Evolutionary conservation across 2,888 invertebrate species (phyloP), one percentile per base, ranked within the genome.

Genomic region (Troides oblongomaculatus): DNA sequence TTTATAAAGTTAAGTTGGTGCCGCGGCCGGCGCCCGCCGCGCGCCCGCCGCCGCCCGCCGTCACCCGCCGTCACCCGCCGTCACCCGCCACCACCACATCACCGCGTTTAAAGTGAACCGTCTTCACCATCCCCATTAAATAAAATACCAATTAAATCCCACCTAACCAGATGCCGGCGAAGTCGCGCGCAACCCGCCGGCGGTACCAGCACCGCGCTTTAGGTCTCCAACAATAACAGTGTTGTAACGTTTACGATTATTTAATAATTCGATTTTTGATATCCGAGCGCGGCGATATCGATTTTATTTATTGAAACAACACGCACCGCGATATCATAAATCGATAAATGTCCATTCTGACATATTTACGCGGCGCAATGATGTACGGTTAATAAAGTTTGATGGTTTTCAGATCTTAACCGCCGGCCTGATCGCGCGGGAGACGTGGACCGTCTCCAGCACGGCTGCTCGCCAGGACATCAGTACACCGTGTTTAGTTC

Each of bases 1-100:
- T 92, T 92, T 89, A 88, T 90, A 91, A 88, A 83, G 77, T 85
- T 90, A 90, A 90, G 88, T 90, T 90, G 87, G 83, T 79, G 82
- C 83, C 79, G 79, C 82, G 82, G 83, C 86, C 82, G 85, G 83
- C 87, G 85, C 88, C 88, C 88, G 80, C 39, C 39, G 30, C 30
- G 30, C 10, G 8, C 39, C 39, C 83, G 81, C 83, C 75, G 72
- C 77, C 74, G 77, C 76, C 74, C 74, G 82, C 83, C 83, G 80
- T 81, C 82, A 83, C 88, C 88, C 88, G 80, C 39, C 39, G 25
- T 30, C 21, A 21, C 76, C 74, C 74, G 82, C 83, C 83, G 80
- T 81, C 82, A 83, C 88, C 88, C 88, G 80, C 39, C 39, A 5
- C 5, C 82, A 83, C 4, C 30, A 85, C 88, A 87, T 86, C 87